These are phyloP conservation scores for Acridotheres tristis DNA, from an alignment of 2,797 vertebrate genomes.

Conservation along the genomic window DNA sequence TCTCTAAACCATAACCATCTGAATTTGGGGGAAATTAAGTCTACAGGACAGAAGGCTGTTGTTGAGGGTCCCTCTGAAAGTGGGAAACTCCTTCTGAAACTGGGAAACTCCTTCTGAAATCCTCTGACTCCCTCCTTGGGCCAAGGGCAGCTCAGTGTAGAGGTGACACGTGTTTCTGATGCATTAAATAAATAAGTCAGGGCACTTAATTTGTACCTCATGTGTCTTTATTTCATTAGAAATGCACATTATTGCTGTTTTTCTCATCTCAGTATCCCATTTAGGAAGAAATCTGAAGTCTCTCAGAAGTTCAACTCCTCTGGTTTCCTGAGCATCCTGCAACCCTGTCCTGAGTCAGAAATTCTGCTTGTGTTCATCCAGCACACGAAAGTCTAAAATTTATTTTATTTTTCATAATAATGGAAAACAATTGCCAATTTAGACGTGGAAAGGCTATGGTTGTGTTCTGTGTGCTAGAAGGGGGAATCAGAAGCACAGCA, in stretches of 20 bases:
- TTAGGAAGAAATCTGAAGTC: not conserved
- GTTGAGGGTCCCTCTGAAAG: not conserved
- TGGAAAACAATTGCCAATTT: not conserved
- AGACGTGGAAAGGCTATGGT: not conserved
- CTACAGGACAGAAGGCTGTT: fast-evolving
- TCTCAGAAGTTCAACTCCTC: not conserved
- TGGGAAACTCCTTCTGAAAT: not conserved
- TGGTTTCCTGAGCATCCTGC: not conserved
- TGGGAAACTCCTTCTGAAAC: not conserved
- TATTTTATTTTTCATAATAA: not conserved
- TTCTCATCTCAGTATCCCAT: not conserved
- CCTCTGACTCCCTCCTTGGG: not conserved
- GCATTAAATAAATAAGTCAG: not conserved
- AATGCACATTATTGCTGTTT: not conserved
- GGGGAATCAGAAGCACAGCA: not conserved
- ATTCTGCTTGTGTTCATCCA: not conserved
- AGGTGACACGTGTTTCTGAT: not conserved
- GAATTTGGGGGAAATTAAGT: not conserved
- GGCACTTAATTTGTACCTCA: not conserved
- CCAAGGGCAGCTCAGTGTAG: not conserved
- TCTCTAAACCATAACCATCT: not conserved
- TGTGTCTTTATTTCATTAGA: not conserved
- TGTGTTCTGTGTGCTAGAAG: not conserved
- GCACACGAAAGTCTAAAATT: not conserved
- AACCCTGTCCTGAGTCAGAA: not conserved